Evolutionary conservation across 37 sponge, comb jelly and placozoan genomes (phyloP).

Genomic region (Geodia barretti): DNA sequence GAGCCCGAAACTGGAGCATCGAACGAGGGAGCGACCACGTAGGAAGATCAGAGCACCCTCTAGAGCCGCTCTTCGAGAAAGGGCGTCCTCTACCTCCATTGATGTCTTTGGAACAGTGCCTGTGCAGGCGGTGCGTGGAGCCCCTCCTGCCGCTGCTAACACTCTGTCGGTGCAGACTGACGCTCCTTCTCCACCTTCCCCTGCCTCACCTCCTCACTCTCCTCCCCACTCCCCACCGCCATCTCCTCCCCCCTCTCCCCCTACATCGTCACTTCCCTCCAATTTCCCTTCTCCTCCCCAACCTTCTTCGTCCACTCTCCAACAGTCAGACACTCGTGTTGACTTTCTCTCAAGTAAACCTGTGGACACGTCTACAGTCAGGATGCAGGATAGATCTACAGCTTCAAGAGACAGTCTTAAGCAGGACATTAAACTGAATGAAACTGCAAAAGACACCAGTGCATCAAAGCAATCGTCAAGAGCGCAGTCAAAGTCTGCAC

Average conservation of each 20-base stretch:
- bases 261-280: background rate
- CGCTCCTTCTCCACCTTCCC: background rate
- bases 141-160: background rate
- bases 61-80: background rate
- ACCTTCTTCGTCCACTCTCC: too few relatives aligned
- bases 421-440: too few relatives aligned
- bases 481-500: too few relatives aligned
- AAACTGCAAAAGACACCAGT: too few relatives aligned
- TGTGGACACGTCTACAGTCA: too few relatives aligned
- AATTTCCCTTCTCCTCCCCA: too few relatives aligned
- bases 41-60: constrained; percentile 44
- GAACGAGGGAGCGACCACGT: constrained; percentile 45
- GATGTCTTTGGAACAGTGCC: background rate
- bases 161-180: background rate
- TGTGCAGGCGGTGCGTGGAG: background rate
- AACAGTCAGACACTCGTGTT: too few relatives aligned
- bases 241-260: background rate
- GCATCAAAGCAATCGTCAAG: too few relatives aligned
- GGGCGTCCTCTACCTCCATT: background rate
- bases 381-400: background rate
- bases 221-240: background rate
- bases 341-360: too few relatives aligned
- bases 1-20: constrained; percentile 37
- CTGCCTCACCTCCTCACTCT: constrained; percentile 2
- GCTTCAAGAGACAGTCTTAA: too few relatives aligned